phyloP scores from a whole-genome alignment of 2,888 invertebrate species.

The Hyposoter didymator region DNA sequence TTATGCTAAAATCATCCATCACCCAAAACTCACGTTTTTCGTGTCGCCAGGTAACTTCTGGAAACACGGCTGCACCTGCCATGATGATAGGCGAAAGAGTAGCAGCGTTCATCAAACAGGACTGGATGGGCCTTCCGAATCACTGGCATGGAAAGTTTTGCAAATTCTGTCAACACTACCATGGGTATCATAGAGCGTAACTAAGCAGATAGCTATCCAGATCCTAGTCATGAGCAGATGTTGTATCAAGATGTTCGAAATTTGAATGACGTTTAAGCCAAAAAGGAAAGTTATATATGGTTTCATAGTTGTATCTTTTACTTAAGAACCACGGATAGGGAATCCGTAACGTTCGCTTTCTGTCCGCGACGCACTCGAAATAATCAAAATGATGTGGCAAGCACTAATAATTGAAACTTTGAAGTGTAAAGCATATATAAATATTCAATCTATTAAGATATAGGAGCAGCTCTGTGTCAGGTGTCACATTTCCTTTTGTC shows the following conservation, averaged over 20 bases:
- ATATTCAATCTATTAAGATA: background rate
- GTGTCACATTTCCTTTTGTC: background rate
- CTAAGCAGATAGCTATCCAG: background rate
- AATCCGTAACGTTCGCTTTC: background rate
- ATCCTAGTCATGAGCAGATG: constrained; percentile 22
- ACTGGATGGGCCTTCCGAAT: constrained; percentile 83
- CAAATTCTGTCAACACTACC: constrained; percentile 59
- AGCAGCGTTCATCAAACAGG: constrained; percentile 85
- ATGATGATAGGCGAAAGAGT: constrained; percentile 87
- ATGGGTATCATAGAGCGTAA: background rate
- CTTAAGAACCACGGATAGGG: background rate
- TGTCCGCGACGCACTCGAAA: background rate
- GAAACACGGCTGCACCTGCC: constrained; percentile 86
- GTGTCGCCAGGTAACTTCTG: constrained; percentile 79
- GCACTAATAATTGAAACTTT: background rate
- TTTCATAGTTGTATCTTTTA: background rate
- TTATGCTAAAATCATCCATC: background rate
- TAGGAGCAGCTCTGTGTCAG: background rate
- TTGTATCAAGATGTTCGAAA: background rate
- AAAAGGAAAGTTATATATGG: background rate
- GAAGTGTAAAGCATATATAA: background rate
- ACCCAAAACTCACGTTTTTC: background rate
- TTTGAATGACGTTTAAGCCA: constrained; percentile 6
- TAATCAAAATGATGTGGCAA: constrained; percentile 12
- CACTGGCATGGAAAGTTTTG: constrained; percentile 77